Evolutionary conservation across 2,888 invertebrate species (phyloP).

Genomic region (Blomia tropicalis): DNA sequence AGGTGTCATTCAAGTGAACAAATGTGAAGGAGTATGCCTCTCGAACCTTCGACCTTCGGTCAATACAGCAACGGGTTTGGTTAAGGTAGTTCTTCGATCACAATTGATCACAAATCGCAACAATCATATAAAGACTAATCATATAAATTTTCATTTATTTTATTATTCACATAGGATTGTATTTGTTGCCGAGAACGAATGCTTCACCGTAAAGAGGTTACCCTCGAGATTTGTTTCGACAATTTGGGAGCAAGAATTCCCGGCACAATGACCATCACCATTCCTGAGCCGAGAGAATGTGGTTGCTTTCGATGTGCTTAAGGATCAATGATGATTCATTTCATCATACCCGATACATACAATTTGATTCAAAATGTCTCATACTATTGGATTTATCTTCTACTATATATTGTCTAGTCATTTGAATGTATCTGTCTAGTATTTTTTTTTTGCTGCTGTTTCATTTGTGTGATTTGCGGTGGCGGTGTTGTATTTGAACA

Average conservation of each 20-base stretch:
- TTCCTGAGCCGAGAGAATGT: slow-evolving; percentile 73
- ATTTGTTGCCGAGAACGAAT: slow-evolving; percentile 78
- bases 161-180: slow-evolving; percentile 53
- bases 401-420: no score
- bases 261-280: slow-evolving; percentile 54
- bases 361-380: no score
- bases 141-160: background rate
- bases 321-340: no score
- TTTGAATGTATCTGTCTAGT: no score
- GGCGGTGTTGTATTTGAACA: no score
- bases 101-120: background rate
- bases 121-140: background rate
- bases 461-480: no score
- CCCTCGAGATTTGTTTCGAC: slow-evolving; percentile 68
- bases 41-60: slow-evolving; percentile 84
- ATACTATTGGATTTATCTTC: no score
- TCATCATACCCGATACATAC: no score
- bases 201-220: slow-evolving; percentile 59
- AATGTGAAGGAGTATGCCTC: slow-evolving; percentile 79
- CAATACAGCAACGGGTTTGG: slow-evolving; percentile 67
- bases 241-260: slow-evolving; percentile 59
- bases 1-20: slow-evolving; percentile 72
- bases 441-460: no score
- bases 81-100: slow-evolving; percentile 57
- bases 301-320: slow-evolving; percentile 44